phyloP scores from a whole-genome alignment of 92 coral and sea anemone species.

The Zoanthus gigantus region DNA sequence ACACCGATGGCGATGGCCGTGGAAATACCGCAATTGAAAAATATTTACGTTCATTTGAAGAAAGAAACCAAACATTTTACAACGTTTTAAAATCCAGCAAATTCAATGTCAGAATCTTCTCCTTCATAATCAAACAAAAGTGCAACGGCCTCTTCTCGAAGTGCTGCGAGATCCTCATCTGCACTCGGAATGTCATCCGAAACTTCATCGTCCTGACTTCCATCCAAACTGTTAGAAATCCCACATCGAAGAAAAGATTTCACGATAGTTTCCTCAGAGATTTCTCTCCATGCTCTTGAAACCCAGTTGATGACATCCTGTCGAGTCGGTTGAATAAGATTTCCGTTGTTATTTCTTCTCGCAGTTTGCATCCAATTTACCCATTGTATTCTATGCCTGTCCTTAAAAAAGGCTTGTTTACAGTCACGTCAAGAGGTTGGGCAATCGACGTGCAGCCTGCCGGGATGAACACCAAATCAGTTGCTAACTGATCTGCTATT shows the following conservation, averaged over 20 bases:
- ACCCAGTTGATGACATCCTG: constrained; percentile 38
- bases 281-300: constrained; percentile 23
- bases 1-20: too few species aligned
- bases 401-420: constrained; percentile 6
- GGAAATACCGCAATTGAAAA: too few species aligned
- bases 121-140: constrained; percentile 12
- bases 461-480: constrained; percentile 17
- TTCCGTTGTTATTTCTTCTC: constrained; percentile 9
- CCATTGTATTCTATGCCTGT: not conserved
- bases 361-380: constrained; percentile 14
- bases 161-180: constrained; percentile 2
- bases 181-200: not conserved
- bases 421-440: not conserved
- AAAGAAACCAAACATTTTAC: too few species aligned
- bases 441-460: not conserved
- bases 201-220: constrained; percentile 8
- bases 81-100: too few species aligned
- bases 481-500: constrained; percentile 5
- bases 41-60: too few species aligned
- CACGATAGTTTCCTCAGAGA: constrained; percentile 15
- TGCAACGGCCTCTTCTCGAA: constrained; percentile 3
- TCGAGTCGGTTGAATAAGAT: constrained; percentile 12
- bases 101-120: constrained; percentile 15
- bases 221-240: constrained; percentile 39
- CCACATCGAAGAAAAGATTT: constrained; percentile 9